These are phyloP conservation scores for Thumatha senex DNA, from an alignment of 2,888 invertebrate species.

Conservation along the genomic window DNA sequence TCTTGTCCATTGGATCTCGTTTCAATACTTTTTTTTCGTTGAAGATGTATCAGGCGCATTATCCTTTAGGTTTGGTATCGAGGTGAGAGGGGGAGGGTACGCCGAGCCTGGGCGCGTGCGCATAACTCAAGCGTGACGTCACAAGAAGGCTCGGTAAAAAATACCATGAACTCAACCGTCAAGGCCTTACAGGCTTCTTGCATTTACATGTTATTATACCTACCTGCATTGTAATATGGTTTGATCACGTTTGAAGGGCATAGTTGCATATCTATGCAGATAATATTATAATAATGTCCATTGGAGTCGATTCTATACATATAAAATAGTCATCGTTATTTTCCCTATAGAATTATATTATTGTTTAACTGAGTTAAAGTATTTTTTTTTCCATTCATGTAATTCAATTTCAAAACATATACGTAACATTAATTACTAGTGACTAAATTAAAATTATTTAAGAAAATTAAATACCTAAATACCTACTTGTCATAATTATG, in stretches of 20 bases:
- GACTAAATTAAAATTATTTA: background rate
- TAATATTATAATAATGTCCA: background rate
- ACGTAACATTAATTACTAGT: no score
- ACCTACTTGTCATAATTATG: no score
- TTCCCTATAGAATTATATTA: no score
- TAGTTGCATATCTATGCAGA: slow-evolving; percentile 20
- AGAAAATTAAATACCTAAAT: no score
- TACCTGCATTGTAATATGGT: slow-evolving; percentile 51
- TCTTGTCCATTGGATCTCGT: slow-evolving; percentile 63
- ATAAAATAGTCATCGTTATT: background rate
- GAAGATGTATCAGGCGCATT: slow-evolving; percentile 75
- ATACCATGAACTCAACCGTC: slow-evolving; percentile 74
- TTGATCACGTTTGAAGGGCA: slow-evolving; percentile 44
- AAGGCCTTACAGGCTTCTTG: slow-evolving; percentile 67
- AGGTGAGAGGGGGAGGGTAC: slow-evolving; percentile 35
- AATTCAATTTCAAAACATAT: no score
- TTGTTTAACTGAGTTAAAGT: no score
- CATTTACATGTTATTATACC: slow-evolving; percentile 60
- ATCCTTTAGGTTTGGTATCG: slow-evolving; percentile 73
- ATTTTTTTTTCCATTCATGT: no score
- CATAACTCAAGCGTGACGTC: slow-evolving; percentile 78
- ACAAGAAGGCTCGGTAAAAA: slow-evolving; percentile 69
- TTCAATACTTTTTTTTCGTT: slow-evolving; percentile 71
- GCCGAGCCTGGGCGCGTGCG: slow-evolving; percentile 60
- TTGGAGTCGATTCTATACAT: background rate